Evolutionary conservation across 2,888 invertebrate genomes (phyloP).

Genomic region (Ophion obscuratus): DNA sequence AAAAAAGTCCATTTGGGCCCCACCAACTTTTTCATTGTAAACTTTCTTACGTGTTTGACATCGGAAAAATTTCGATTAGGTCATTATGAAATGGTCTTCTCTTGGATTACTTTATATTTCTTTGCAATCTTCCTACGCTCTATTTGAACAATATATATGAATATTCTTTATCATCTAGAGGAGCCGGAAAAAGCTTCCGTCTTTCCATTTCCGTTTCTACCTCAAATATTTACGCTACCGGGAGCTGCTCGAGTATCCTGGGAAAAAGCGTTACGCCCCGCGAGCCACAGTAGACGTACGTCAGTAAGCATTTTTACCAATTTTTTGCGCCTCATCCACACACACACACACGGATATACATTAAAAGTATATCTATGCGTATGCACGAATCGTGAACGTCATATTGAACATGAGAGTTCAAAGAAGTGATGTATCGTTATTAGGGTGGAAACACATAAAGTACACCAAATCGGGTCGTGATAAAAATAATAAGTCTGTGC

Average conservation of each 20-base stretch:
- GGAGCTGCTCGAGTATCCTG: conserved; percentile 39
- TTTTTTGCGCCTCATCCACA: conserved; percentile 14
- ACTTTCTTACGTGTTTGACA: conserved; percentile 3
- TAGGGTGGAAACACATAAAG: too few relatives aligned
- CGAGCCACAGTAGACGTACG: conserved; percentile 16
- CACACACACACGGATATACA: too few relatives aligned
- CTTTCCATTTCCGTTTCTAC: conserved; percentile 43
- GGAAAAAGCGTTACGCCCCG: conserved; percentile 15
- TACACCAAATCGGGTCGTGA: too few relatives aligned
- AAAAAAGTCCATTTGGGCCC: background rate
- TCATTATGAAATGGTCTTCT: conserved; percentile 18
- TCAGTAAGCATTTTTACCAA: conserved; percentile 18
- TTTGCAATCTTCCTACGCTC: background rate
- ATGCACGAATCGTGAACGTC: too few relatives aligned
- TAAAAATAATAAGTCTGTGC: too few relatives aligned
- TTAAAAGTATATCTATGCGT: too few relatives aligned
- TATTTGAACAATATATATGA: background rate
- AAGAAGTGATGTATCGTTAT: too few relatives aligned
- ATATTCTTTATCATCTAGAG: conserved; percentile 45
- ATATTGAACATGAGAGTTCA: too few relatives aligned
- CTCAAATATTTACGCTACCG: conserved; percentile 58
- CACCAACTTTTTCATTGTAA: conserved; percentile 9
- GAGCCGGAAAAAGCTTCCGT: conserved; percentile 53
- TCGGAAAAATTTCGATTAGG: conserved; percentile 41
- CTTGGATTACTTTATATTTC: conserved; percentile 12